Percentiles rank a stretch among this genome's conserved stretches.
phyloP scores from a whole-genome alignment of 2,113 vertebrate genomes.

The Gymnocephalus cernua region DNA sequence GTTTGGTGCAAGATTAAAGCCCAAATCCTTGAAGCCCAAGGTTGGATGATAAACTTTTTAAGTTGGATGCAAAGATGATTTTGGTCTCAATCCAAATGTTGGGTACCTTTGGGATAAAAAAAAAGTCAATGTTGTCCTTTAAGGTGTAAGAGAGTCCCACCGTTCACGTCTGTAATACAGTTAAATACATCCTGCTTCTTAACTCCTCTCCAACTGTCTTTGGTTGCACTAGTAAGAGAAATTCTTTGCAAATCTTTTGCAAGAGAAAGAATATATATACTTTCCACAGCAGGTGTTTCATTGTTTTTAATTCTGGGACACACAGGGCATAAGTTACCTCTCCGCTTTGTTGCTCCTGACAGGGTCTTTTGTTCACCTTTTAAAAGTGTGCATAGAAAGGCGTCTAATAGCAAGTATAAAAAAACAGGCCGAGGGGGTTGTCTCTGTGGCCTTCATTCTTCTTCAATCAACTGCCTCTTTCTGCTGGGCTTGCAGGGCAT shows the following conservation, averaged over 20 bases:
- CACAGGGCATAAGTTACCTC: slow-evolving; percentile 46
- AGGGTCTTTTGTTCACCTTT: slow-evolving; percentile 67
- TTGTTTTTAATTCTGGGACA: slow-evolving; percentile 32
- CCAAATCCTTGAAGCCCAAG: background rate
- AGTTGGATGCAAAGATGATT: background rate
- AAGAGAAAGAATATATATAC: background rate
- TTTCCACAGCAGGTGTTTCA: slow-evolving; percentile 57
- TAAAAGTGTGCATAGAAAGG: slow-evolving; percentile 54
- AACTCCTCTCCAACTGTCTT: background rate
- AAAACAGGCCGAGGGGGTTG: slow-evolving; percentile 74
- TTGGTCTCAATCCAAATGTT: background rate
- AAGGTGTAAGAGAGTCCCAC: background rate
- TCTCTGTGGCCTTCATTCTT: slow-evolving; percentile 72
- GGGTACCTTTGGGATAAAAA: background rate
- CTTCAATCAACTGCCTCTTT: slow-evolving; percentile 67
- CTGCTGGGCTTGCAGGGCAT: slow-evolving; percentile 51
- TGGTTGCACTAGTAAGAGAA: background rate
- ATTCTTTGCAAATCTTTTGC: background rate
- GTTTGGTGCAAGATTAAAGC: background rate
- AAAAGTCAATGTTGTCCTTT: background rate
- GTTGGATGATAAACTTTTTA: background rate
- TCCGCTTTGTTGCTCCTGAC: slow-evolving; percentile 58
- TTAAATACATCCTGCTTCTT: background rate
- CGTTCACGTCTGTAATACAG: background rate
- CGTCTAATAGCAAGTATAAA: slow-evolving; percentile 70